Base-by-base conservation (phyloP, 2,113 vertebrate species). In the Ranitomeya imitator region DNA sequence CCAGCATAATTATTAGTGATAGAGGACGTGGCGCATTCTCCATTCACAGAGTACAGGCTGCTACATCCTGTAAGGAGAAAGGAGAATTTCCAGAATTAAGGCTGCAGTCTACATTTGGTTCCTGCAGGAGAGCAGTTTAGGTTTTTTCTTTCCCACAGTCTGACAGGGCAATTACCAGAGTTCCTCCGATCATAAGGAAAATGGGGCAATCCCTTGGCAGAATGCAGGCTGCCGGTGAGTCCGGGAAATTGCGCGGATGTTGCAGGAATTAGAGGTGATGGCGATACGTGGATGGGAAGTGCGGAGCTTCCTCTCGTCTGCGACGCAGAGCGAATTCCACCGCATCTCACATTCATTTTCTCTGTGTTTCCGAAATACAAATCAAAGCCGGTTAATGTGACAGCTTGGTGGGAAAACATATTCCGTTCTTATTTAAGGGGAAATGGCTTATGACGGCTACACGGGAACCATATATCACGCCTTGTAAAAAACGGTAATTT, bases 351-450 rank as follows among this genome's bases (percentile, higher is more conserved):
- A 71, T 86, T 87, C 86, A 52, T 89, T 89, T 90, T 60, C 79
- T 89, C 86, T 16, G 7, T 80, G 31, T 88, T 92, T 90, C 91
- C 63, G 7, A 91, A 91, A 90, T 81, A 88, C 91, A 92, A 94
- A 89, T 90, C 92, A 88, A 74, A 89, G 87, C 89, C 89, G 18
- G 21, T 79, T 92, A 91, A 91, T 90, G 85, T 80, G 89, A 91
- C 85, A 91, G 81, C 45, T 59, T 76, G 88, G 71, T 90, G 90
- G 93, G 91, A 91, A 93, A 92, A 91, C 26, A 83, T 85, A 90
- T 82, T 92, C 90, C 26, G 79, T 91, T 91, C 90, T 88, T 92
- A 89, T 91, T 92, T 90, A 88, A 92, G 92, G 92, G 91, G 90
- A 93, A 92, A 91, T 89, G 85, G 90, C 55, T 92, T 92, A 85